Conservation (phyloP, 2,797 vertebrate genomes). For the Crax fasciolata region DNA sequence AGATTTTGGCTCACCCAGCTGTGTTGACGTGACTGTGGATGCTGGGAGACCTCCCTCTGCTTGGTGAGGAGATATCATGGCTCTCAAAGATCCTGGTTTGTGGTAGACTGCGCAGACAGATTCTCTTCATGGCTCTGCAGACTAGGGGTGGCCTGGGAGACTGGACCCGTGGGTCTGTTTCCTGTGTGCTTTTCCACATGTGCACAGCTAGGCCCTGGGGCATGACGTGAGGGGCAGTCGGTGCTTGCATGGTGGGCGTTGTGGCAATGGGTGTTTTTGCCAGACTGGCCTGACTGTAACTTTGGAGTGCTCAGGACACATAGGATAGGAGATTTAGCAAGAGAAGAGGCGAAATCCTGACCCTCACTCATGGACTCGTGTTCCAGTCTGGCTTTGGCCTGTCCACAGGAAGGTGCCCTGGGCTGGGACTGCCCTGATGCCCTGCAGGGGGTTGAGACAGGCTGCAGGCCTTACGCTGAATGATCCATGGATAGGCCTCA, state of each 20-base stretch:
- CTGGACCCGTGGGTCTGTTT: not conserved
- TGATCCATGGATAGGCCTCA: not conserved
- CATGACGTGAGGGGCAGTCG: not conserved
- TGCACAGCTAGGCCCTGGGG: not conserved
- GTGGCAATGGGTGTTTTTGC: not conserved
- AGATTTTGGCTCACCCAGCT: accelerated
- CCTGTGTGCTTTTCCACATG: not conserved
- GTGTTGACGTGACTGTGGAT: not conserved
- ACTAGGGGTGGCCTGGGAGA: not conserved
- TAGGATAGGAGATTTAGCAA: not conserved
- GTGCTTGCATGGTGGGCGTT: not conserved
- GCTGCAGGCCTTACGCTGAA: accelerated
- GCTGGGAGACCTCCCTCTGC: not conserved
- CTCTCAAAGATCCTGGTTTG: not conserved
- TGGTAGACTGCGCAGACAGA: not conserved
- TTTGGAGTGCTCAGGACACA: not conserved
- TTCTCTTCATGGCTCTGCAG: not conserved
- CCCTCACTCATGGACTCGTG: too few species aligned
- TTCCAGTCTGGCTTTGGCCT: too few species aligned
- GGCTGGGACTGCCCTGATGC: not conserved
- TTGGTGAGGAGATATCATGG: not conserved
- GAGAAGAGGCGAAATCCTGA: not conserved
- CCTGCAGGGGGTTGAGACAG: not conserved
- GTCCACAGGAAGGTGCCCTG: not conserved
- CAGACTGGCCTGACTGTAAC: not conserved